Evolutionary conservation across 2,113 vertebrate species (phyloP), one percentile per base, ranked within the genome.

Genomic region (Phrynosoma blainvillii): DNA sequence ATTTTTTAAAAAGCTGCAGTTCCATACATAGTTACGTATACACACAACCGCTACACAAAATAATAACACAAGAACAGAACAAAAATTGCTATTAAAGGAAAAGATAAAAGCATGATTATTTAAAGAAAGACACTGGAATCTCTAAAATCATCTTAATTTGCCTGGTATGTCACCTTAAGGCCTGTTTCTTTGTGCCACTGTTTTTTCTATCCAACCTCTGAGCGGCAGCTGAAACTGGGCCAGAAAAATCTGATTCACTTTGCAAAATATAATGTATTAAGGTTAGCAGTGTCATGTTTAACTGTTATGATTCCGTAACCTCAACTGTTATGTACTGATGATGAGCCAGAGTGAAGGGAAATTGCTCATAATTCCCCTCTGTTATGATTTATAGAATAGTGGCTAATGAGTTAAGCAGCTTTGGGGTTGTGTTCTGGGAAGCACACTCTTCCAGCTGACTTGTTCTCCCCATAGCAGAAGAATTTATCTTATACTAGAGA

Each of bases 211-310:
- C 83, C 85, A 90, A 80, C 84, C 10, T 91, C 88, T 90, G 93
- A 91, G 89, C 92, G 94, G 82, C 87, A 92, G 85, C 86, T 88
- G 91, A 90, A 8, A 73, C 14, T 25, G 84, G 90, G 93, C 94
- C 92, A 94, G 92, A 92, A 95, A 95, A 95, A 94, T 93, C 66
- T 92, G 93, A 94, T 89, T 89, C 16, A 87, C 40, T 32, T 23
- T 85, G 30, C 40, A 75, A 74, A 85, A 36, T 78, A 32, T 74
- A 85, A 70, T 30, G 6, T 36, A 79, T 16, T 89, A 65, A 56
- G 92, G 91, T 91, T 89, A 93, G 89, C 74, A 88, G 32, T 87
- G 84, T 93, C 56, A 0, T 87, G 79, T 91, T 94, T 92, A 94
- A 87, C 90, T 89, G 80, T 89, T 83, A 83, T 54, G 71, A 91